Evolutionary conservation across 2,113 vertebrate genomes (phyloP).

Genomic region (Nycticryphes semicollaris): DNA sequence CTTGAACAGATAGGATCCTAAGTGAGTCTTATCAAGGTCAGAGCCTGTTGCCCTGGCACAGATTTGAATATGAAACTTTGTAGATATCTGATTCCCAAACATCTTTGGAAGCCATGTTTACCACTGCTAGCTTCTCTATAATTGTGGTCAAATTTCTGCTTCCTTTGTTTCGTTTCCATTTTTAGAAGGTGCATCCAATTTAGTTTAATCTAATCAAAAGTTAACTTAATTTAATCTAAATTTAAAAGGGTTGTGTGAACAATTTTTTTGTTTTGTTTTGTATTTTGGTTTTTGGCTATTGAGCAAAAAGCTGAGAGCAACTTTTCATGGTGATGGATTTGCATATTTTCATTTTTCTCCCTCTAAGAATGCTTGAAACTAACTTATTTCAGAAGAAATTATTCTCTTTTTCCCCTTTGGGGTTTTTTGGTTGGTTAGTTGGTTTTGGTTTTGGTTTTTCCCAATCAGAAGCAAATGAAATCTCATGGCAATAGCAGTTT

Average conservation of each 20-base stretch:
- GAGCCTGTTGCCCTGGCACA: background rate
- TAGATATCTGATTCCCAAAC: background rate
- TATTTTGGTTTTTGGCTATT: background rate
- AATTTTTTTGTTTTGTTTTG: background rate
- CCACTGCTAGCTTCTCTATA: background rate
- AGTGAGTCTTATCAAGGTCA: conserved; percentile 49
- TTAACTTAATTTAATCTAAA: background rate
- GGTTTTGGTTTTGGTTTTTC: background rate
- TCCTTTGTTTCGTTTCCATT: conserved; percentile 22
- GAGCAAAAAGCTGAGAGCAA: background rate
- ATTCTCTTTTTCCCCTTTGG: too few species aligned
- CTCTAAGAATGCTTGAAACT: background rate
- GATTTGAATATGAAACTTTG: background rate
- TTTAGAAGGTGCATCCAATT: background rate
- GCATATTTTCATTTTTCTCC: background rate
- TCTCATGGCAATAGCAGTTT: background rate
- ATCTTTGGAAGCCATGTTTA: conserved; percentile 3
- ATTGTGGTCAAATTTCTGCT: conserved; percentile 10
- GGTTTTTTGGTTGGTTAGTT: too few species aligned
- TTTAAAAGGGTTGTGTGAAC: background rate
- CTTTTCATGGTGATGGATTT: background rate
- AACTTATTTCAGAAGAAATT: background rate
- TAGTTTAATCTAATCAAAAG: background rate
- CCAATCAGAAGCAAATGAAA: background rate
- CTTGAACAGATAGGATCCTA: conserved; percentile 36